phyloP scores from a whole-genome alignment of 2,113 vertebrate species.

The Labrus mixtus region DNA sequence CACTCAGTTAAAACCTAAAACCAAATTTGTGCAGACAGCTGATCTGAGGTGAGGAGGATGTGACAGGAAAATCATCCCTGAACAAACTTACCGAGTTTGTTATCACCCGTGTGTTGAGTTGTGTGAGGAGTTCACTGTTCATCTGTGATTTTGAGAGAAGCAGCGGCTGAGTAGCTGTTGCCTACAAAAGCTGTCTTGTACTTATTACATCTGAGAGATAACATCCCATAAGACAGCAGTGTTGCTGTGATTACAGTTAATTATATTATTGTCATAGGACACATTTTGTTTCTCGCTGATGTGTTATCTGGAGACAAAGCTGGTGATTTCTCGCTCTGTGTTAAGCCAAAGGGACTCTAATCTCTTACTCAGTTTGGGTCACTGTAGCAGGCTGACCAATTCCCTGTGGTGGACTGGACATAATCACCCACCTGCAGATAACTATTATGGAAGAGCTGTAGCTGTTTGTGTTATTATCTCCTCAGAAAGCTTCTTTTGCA shows the following conservation, averaged over 20 bases:
- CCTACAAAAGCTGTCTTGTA: constrained; percentile 17
- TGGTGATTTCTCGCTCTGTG: constrained; percentile 4
- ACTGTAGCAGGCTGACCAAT: constrained; percentile 39
- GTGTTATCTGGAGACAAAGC: constrained; percentile 29
- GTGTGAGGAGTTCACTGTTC: constrained; percentile 21
- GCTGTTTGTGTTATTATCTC: constrained; percentile 67
- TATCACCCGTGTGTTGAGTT: constrained; percentile 5
- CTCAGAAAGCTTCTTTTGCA: constrained; percentile 60
- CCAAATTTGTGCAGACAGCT: constrained; percentile 25
- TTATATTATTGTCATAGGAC: constrained; percentile 33
- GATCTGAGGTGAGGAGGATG: not conserved
- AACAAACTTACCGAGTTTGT: constrained; percentile 38
- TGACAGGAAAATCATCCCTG: constrained; percentile 18
- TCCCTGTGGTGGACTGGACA: constrained; percentile 47
- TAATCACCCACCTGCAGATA: constrained; percentile 73
- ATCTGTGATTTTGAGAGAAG: constrained; percentile 33
- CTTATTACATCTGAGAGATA: constrained; percentile 25
- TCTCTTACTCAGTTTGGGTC: constrained; percentile 47
- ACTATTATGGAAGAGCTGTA: constrained; percentile 57
- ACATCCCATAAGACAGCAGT: constrained; percentile 28
- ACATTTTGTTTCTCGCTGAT: constrained; percentile 29
- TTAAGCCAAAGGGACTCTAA: constrained; percentile 35
- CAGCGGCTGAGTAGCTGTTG: not conserved
- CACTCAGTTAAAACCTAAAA: constrained; percentile 52
- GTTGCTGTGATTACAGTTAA: constrained; percentile 38